Conservation (phyloP, 1,140 invertebrate species). For the Gonatopus flavifemur region DNA sequence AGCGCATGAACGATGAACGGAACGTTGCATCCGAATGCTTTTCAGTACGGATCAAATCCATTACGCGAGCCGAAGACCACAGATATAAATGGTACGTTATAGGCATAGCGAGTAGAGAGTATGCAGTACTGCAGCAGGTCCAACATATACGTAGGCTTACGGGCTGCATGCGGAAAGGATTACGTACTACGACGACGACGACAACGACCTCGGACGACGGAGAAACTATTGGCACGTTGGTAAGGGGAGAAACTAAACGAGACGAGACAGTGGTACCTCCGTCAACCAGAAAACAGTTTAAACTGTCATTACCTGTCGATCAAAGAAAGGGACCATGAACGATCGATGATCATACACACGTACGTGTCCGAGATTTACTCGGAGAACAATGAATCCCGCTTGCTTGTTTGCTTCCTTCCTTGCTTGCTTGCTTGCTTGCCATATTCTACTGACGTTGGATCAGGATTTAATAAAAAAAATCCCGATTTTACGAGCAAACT, state of each 20-base stretch:
- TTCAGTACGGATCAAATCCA: conserved; percentile 51
- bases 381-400: conserved; percentile 37
- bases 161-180: conserved; percentile 45
- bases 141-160: too few species aligned
- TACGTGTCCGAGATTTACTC: conserved; percentile 50
- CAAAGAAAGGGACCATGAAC: conserved; percentile 40
- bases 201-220: too few species aligned
- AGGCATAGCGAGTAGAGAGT: too few species aligned
- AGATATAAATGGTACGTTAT: conserved; percentile 36
- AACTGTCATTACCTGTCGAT: conserved; percentile 51
- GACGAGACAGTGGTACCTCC: conserved; percentile 25
- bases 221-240: conserved; percentile 25
- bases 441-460: conserved; percentile 38
- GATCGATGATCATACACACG: conserved; percentile 49
- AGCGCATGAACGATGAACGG: conserved; percentile 36
- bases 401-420: too few species aligned
- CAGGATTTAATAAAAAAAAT: conserved; percentile 52
- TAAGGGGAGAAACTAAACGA: conserved; percentile 22
- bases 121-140: too few species aligned
- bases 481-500: too few species aligned
- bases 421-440: too few species aligned
- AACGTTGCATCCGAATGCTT: conserved; percentile 42
- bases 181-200: too few species aligned
- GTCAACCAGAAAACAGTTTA: conserved; percentile 34
- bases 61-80: conserved; percentile 32